phyloP scores from a whole-genome alignment of 2,113 vertebrate species.

The Lasiurus borealis region DNA sequence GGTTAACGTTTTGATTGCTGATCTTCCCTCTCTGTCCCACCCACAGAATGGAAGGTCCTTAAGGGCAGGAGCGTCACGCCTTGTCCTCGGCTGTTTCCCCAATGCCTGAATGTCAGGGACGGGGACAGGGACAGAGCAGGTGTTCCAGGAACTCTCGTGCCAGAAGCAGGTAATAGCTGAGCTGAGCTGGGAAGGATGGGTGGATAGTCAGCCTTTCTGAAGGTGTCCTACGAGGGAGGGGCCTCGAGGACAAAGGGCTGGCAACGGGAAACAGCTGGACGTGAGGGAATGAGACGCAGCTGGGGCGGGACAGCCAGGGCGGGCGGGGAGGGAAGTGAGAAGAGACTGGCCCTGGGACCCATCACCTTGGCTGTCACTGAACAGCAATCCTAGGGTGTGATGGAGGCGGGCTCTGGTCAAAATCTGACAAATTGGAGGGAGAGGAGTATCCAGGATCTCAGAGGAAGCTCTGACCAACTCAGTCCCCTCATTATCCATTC shows the following conservation, averaged over 20 bases:
- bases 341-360: not conserved
- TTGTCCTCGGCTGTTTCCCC: not conserved
- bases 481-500: not conserved
- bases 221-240: too few species aligned
- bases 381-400: fast-evolving
- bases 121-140: too few species aligned
- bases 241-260: too few species aligned
- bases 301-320: too few species aligned
- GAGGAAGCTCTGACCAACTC: not conserved
- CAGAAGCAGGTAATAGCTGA: fast-evolving
- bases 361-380: not conserved
- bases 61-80: not conserved
- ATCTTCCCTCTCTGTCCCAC: not conserved
- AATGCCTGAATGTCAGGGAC: not conserved
- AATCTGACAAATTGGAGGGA: not conserved
- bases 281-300: too few species aligned
- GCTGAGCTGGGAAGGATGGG: not conserved
- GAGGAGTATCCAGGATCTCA: not conserved
- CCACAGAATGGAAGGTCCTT: not conserved
- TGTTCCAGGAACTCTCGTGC: not conserved
- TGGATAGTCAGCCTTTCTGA: not conserved
- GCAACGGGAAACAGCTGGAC: too few species aligned
- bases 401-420: not conserved
- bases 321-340: not conserved
- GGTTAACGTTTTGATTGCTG: not conserved